Evolutionary conservation across 2,888 invertebrate genomes (phyloP).

Genomic region (Sinohyriopsis cumingii): DNA sequence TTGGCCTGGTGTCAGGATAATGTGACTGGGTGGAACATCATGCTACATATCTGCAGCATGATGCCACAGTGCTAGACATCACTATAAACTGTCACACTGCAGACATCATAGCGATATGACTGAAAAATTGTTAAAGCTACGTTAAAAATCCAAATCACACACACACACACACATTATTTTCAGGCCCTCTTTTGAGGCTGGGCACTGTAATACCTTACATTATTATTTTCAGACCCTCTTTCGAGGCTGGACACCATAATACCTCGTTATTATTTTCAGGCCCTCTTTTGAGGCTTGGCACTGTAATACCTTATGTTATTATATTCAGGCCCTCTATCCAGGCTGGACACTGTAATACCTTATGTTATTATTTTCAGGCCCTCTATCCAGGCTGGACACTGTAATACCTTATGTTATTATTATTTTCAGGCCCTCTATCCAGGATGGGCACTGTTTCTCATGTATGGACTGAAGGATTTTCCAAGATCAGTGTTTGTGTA

Average conservation of each 20-base stretch:
- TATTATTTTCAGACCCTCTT: conserved; percentile 40
- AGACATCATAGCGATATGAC: no score
- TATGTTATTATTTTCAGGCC: conserved; percentile 41
- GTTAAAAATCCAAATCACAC: no score
- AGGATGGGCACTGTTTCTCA: conserved; percentile 55
- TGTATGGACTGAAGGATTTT: conserved; percentile 58
- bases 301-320: conserved; percentile 16
- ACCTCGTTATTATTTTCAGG: conserved; percentile 35
- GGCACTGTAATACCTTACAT: background rate
- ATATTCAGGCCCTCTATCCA: no score
- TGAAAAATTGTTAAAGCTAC: no score
- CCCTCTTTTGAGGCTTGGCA: conserved; percentile 54
- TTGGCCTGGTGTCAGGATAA: no score
- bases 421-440: conserved; percentile 55
- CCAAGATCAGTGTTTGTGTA: conserved; percentile 54
- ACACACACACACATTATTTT: no score
- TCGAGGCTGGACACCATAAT: background rate
- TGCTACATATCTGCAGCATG: no score
- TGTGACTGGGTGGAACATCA: no score
- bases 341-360: background rate
- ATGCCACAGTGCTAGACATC: no score
- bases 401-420: background rate
- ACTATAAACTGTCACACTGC: no score
- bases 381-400: background rate
- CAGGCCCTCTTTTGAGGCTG: no score